Conservation (phyloP, 2,797 vertebrate genomes). For the Ptychadena robeensis region DNA sequence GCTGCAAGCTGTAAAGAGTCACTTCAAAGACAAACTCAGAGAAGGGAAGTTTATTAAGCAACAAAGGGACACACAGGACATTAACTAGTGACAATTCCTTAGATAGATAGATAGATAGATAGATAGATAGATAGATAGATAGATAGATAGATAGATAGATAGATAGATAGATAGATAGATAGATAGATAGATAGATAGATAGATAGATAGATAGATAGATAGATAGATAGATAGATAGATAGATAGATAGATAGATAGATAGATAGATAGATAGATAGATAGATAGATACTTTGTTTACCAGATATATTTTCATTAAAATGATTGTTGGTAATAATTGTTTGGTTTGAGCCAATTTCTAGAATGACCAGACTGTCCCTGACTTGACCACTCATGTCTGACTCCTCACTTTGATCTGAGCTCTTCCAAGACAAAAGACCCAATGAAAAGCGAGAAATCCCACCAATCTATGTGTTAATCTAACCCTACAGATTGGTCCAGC, state of each 20-base stretch:
- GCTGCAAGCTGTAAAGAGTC: conserved; percentile 72
- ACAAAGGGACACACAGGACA: conserved; percentile 11
- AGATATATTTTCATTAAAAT: no score
- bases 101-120: conserved; percentile 13
- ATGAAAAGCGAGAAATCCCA: no score
- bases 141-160: conserved; percentile 26
- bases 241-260: neutral
- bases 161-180: conserved; percentile 31
- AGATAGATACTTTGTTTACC: no score
- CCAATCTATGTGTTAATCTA: no score
- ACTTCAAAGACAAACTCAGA: conserved; percentile 63
- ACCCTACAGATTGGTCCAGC: no score
- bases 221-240: neutral
- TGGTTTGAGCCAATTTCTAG: no score
- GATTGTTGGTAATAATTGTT: no score
- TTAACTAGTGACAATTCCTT: neutral
- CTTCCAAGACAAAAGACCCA: no score
- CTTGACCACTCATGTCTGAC: no score
- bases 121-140: conserved; percentile 27
- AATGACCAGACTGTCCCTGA: no score
- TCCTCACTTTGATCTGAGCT: no score
- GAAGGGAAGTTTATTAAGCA: conserved; percentile 31
- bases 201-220: conserved; percentile 16
- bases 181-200: conserved; percentile 12
- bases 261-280: no score